Conservation (phyloP, 2,797 vertebrate genomes). For the Pteronotus mesoamericanus region DNA sequence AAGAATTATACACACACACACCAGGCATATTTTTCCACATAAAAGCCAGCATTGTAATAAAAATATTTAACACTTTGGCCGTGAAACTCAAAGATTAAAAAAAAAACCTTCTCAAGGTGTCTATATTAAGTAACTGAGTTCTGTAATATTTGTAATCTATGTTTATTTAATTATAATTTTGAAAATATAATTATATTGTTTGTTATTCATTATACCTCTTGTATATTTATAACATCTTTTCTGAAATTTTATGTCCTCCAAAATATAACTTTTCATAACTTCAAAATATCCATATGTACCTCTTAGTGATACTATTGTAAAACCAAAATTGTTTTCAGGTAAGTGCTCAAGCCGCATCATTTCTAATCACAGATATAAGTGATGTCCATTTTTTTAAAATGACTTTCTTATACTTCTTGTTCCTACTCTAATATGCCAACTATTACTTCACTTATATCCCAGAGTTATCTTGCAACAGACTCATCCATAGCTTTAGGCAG, state of each 20-base stretch:
- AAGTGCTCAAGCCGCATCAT: neutral
- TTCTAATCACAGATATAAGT: neutral
- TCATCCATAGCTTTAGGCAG: conserved; percentile 90
- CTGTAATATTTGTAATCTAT: conserved; percentile 1
- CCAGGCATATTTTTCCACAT: neutral
- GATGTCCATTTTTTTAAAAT: neutral
- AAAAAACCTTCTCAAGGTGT: neutral
- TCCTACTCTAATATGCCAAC: conserved; percentile 89
- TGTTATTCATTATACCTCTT: neutral
- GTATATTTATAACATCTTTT: neutral
- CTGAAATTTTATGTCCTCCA: neutral
- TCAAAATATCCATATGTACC: neutral
- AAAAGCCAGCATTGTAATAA: neutral
- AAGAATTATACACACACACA: neutral
- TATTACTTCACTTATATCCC: conserved; percentile 96
- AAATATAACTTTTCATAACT: neutral
- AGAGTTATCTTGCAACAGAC: conserved; percentile 90
- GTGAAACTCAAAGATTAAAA: conserved; percentile 25
- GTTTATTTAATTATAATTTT: conserved; percentile 3
- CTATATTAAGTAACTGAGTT: neutral
- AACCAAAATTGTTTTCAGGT: conserved; percentile 33
- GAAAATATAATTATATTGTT: neutral
- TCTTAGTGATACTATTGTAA: neutral
- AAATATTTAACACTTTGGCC: neutral
- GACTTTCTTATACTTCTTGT: neutral